Conservation (phyloP, 2,113 vertebrate genomes). For the Cryptotis parvus region DNA sequence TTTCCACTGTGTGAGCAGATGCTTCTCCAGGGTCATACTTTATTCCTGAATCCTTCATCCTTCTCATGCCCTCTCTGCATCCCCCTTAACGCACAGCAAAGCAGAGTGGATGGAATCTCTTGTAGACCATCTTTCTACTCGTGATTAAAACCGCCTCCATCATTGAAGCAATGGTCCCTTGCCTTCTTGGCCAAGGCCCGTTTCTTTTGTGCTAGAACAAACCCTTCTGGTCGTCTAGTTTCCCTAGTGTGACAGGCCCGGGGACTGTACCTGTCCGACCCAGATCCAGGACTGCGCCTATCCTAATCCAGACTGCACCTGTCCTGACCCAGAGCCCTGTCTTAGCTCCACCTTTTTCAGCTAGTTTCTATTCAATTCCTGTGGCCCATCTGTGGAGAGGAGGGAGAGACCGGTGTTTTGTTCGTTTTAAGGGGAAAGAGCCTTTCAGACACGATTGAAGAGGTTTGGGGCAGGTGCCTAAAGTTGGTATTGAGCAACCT, state of each 20-base stretch:
- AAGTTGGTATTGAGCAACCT: neutral
- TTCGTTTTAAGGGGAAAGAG: neutral
- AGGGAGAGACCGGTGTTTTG: neutral
- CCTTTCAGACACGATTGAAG: neutral
- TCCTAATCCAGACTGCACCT: too few relatives aligned
- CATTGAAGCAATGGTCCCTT: neutral
- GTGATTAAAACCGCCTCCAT: neutral
- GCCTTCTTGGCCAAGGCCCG: neutral
- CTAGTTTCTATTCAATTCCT: neutral
- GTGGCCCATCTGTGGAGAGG: neutral
- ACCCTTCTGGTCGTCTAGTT: neutral
- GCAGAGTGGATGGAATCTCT: too few relatives aligned
- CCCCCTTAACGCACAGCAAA: neutral
- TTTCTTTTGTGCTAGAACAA: neutral
- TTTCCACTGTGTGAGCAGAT: neutral
- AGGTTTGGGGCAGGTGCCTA: constrained; percentile 3
- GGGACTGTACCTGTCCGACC: too few relatives aligned
- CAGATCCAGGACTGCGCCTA: too few relatives aligned
- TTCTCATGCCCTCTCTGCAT: neutral
- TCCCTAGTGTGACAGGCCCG: too few relatives aligned
- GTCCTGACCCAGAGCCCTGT: too few relatives aligned
- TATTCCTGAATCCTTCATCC: neutral
- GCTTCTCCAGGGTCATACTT: neutral
- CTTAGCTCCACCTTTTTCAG: neutral
- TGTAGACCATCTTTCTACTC: neutral